Percentiles rank a stretch among this genome's conserved stretches.
These are phyloP conservation scores for Dryobates pubescens DNA, from an alignment of 2,797 vertebrate genomes.

Conservation along the genomic window DNA sequence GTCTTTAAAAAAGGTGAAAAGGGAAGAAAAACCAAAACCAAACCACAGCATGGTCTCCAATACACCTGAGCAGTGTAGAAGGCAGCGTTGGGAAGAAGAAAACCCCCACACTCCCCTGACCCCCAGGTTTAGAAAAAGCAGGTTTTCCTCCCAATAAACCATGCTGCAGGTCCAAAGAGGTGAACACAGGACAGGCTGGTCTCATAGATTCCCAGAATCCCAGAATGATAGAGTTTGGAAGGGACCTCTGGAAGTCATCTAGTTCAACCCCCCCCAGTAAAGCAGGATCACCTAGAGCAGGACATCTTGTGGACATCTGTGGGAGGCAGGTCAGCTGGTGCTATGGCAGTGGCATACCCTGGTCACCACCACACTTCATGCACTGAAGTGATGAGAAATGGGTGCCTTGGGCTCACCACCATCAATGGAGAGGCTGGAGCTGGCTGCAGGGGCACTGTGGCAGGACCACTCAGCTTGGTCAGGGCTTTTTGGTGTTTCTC, in stretches of 20 bases:
- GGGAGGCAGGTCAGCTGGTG: neutral
- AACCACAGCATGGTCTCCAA: neutral
- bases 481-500: neutral
- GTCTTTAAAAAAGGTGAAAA: neutral
- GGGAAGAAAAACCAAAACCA: neutral
- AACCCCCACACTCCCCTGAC: neutral
- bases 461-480: neutral
- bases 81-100: neutral
- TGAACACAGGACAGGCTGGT: neutral
- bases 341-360: neutral
- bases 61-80: neutral
- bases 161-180: neutral
- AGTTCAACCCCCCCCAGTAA: neutral
- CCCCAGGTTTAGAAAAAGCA: neutral
- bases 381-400: neutral
- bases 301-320: neutral
- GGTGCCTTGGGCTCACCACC: neutral
- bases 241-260: too few relatives aligned
- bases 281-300: neutral
- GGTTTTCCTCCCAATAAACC: neutral
- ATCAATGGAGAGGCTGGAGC: neutral
- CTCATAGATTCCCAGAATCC: neutral
- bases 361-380: rapidly evolving
- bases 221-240: neutral
- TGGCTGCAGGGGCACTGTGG: neutral